These are phyloP conservation scores for Dascillus cervinus DNA, from an alignment of 2,888 invertebrate species.

Conservation along the genomic window DNA sequence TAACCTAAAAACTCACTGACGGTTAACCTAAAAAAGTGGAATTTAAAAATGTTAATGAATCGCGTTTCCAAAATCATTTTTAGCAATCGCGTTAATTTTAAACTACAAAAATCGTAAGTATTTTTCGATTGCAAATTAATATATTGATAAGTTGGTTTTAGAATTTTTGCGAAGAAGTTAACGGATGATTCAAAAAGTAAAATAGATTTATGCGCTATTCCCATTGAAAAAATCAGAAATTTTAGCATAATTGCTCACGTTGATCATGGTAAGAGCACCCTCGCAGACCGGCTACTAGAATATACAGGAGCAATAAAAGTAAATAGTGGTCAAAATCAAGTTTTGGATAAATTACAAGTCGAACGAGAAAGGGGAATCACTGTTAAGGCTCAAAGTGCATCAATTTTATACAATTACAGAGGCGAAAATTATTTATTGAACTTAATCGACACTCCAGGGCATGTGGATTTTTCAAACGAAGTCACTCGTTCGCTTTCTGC, in stretches of 20 bases:
- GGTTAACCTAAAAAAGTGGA: too few relatives aligned
- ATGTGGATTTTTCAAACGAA: conserved; percentile 96
- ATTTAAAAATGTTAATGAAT: too few relatives aligned
- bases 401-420: conserved; percentile 67
- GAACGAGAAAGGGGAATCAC: conserved; percentile 96
- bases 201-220: conserved; percentile 26
- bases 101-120: too few relatives aligned
- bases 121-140: too few relatives aligned
- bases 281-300: conserved; percentile 93
- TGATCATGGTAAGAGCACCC: conserved; percentile 96
- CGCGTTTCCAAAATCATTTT: too few relatives aligned
- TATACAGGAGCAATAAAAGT: conserved; percentile 72
- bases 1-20: too few relatives aligned
- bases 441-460: conserved; percentile 96
- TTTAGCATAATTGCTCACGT: conserved; percentile 99
- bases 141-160: too few relatives aligned
- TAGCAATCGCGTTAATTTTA: too few relatives aligned
- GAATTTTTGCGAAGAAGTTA: too few relatives aligned
- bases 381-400: conserved; percentile 95
- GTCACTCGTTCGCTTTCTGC: conserved; percentile 80
- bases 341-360: conserved; percentile 74
- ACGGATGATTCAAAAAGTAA: not conserved
- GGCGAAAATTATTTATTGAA: conserved; percentile 76
- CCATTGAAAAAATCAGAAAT: conserved; percentile 65
- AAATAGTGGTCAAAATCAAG: conserved; percentile 59